Evolutionary conservation across 1,140 invertebrate species (phyloP).

Genomic region (Archivesica marissinica): DNA sequence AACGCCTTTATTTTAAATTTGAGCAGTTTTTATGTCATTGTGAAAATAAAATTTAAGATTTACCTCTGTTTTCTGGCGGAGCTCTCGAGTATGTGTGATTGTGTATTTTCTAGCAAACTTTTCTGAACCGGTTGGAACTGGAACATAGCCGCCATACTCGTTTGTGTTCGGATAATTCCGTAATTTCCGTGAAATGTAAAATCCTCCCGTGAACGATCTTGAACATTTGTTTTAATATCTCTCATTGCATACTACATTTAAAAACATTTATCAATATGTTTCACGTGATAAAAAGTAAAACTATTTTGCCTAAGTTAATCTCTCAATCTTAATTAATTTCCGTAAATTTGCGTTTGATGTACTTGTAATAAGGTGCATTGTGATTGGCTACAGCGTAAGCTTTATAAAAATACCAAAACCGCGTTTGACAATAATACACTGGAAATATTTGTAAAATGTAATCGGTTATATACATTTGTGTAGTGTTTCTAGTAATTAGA

Average conservation of each 20-base stretch:
- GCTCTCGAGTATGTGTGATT: conserved; percentile 66
- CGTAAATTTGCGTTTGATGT: no score
- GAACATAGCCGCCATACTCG: conserved; percentile 81
- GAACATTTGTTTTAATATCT: no score
- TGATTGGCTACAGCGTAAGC: background rate
- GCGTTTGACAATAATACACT: background rate
- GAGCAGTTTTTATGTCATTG: conserved; percentile 16
- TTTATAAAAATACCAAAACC: background rate
- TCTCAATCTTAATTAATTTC: no score
- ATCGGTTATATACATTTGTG: no score
- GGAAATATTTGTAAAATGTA: background rate
- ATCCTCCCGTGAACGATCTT: no score
- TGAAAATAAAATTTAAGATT: conserved; percentile 18
- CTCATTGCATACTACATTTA: no score
- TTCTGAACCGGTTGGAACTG: conserved; percentile 83
- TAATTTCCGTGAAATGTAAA: conserved; percentile 63
- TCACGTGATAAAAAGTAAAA: no score
- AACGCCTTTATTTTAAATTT: background rate
- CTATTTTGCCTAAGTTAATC: no score
- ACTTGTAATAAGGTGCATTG: no score
- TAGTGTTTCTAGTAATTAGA: no score
- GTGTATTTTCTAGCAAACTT: conserved; percentile 74
- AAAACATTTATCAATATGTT: no score
- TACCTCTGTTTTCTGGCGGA: conserved; percentile 58
- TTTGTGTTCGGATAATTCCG: conserved; percentile 69